Evolutionary conservation across 1,140 invertebrate species (phyloP), one percentile per base, ranked within the genome.

Genomic region (Lanistes nyassanus): DNA sequence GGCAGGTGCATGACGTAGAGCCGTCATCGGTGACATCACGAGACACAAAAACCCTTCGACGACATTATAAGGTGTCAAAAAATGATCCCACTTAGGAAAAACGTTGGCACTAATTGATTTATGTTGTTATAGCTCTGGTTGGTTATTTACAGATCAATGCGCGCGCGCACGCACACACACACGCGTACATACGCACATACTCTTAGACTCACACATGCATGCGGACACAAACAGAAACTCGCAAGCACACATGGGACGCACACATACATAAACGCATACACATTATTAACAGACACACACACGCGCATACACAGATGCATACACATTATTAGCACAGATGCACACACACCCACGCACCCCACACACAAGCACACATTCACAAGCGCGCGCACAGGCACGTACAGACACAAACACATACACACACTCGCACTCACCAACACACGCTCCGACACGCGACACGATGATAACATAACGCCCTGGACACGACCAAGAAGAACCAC

Each of bases 211-310:
- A 74, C 39, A 60, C 62, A 65, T 42, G 51, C 72, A 65, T 42
- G 51, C 60, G 51, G 58, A 53, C 72, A 65, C 72, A 65, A 36
- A 65, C 60, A 65, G 58, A 74, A 55, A 73, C 60, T 65, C 72
- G 51, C 60, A 65, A 58, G 51, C 60, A 65, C 42, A 65, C 42
- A 65, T n/a, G n/a, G n/a, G n/a, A n/a, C n/a, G n/a, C 60, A 65
- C 72, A 65, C 60, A 65, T 62, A 74, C 60, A 65, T 62, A 74
- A 7, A 73, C 56, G 39, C 56, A 73, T 36, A 62, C 71, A 62
- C 55, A 53, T 31, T 26, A 9, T 21, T 23, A 29, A 34, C 55
- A 55, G 13, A 55, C 47, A 55, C 34, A 16, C 34, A 2, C 9
- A 36, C 47, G 3, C 51, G 26, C 67, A 70, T 36, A 26, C n/a